Evolutionary conservation across 2,797 vertebrate species (phyloP), one percentile per base, ranked within the genome.

Genomic region (Gymnoscopelus microlampas): DNA sequence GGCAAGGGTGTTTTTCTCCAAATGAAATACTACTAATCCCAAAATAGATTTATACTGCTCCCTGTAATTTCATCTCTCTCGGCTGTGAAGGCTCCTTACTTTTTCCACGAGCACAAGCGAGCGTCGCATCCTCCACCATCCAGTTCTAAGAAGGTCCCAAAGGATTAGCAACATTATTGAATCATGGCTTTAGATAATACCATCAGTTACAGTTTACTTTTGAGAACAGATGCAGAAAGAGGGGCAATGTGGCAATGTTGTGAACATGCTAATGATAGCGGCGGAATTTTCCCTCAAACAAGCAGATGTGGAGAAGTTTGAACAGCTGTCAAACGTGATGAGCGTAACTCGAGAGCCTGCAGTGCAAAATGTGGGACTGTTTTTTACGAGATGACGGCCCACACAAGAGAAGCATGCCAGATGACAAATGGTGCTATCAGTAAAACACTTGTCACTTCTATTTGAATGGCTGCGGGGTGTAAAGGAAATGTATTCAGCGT

Each of bases 111-210:
- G 85, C 89, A 87, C 86, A 90, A 19, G 87, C 87, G 77, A 90
- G 91, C 79, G 87, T 85, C 87, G 81, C 82, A 85, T 83, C 64
- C 82, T 78, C 85, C 88, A 87, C 84, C 87, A 91, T 70, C 81
- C 82, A 85, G 82, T 82, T 84, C 82, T 87, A 66, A 89, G 85
- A 90, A 88, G 88, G 88, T 89, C 90, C 87, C 71, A 66, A 57
- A 68, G 90, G 91, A 92, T 92, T 91, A 92, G 77, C 85, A 80
- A 91, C 89, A 91, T 92, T 92, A 92, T 92, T 92, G 89, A 91
- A 92, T 92, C 90, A 91, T 63, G 71, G 88, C 89, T 92, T 92
- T 89, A 90, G 90, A 91, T 92, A 92, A 92, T 90, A 80, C 90
- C 89, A 91, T 91, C 91, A 87, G 91, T 91, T 91, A 91, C 91